Evolutionary conservation across 2,113 vertebrate species (phyloP), one percentile per base, ranked within the genome.

Genomic region (Euleptes europaea): DNA sequence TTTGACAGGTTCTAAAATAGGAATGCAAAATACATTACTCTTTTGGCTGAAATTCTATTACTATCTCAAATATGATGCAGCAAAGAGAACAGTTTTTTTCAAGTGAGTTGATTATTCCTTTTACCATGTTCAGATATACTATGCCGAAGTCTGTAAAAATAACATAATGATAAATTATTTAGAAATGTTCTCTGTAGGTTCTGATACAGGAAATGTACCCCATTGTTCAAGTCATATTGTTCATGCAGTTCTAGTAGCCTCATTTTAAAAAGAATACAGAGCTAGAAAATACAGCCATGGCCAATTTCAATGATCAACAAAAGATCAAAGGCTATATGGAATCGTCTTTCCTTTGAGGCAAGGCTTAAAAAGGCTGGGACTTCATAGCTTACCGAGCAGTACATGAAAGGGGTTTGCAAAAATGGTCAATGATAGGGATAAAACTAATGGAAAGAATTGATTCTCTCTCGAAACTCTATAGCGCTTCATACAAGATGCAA

Each of bases 1-100:
- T 82, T 0, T 82, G 71, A 57, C 57, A 86, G 63, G 63, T 89
- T 84, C 82, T 88, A 74, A 88, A 87, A 67, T 31, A 78, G 35
- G 38, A 85, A 78, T 38, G 60, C 86, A 89, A 82, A 15, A 77
- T 1, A 57, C 66, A 38, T 44, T 82, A 66, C 21, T 9, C 84
- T 44, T n/a, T 14, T 15, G 73, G 49, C 14, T 57, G 7, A 75
- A 70, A 75, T 57, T 73, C 7, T 19, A 17, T 60, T 88, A 88
- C 28, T 82, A 65, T 69, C 80, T 74, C 57, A 69, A 54, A 67
- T 76, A 75, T 23, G 35, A 60, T 54, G 14, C 42, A 54, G 73
- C 17, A 42, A 21, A 69, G 23, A 35, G 23, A 35, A 12, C 35
- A n/a, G 2, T 28, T 40, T 85, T 73, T 75, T 65, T 38, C 78